phyloP scores from a whole-genome alignment of 2,888 invertebrate genomes.

The Agrochola macilenta region DNA sequence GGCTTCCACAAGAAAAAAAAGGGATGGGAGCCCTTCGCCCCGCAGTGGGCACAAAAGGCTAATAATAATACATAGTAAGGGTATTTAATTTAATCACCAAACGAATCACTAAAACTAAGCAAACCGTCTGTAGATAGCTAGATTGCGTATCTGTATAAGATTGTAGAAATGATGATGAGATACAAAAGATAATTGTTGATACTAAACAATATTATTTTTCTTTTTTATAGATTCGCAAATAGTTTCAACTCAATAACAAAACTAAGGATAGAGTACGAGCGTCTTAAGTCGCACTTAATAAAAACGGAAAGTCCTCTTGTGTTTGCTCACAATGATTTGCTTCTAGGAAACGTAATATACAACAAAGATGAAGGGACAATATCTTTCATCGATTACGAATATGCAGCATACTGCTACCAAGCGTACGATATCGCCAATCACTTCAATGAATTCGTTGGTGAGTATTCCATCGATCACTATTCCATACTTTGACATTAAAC shows the following conservation, averaged over 20 bases:
- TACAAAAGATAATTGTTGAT: constrained; percentile 7
- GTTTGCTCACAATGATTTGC: constrained; percentile 99
- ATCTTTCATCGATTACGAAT: constrained; percentile 99
- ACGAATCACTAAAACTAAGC: neutral
- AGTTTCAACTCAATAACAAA: constrained; percentile 92
- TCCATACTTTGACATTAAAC: neutral
- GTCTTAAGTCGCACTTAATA: constrained; percentile 92
- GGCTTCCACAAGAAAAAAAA: too few relatives aligned
- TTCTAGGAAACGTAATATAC: constrained; percentile 98
- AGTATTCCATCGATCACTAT: constrained; percentile 70
- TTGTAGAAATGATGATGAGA: neutral
- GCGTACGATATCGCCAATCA: constrained; percentile 99
- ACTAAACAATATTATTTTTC: constrained; percentile 36
- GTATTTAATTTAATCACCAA: neutral
- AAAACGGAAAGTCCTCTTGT: constrained; percentile 94
- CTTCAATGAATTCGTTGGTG: constrained; percentile 99
- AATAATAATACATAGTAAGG: neutral
- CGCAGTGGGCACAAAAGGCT: neutral
- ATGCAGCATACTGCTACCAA: constrained; percentile 98
- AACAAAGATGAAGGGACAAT: constrained; percentile 92
- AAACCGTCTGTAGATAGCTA: constrained; percentile 8
- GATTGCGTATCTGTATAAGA: neutral
- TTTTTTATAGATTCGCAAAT: constrained; percentile 92
- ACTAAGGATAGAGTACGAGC: constrained; percentile 93
- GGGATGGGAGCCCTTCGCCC: neutral